These are phyloP conservation scores for Sebastes hubbsi DNA, from an alignment of 2,797 vertebrate genomes.

Conservation along the genomic window DNA sequence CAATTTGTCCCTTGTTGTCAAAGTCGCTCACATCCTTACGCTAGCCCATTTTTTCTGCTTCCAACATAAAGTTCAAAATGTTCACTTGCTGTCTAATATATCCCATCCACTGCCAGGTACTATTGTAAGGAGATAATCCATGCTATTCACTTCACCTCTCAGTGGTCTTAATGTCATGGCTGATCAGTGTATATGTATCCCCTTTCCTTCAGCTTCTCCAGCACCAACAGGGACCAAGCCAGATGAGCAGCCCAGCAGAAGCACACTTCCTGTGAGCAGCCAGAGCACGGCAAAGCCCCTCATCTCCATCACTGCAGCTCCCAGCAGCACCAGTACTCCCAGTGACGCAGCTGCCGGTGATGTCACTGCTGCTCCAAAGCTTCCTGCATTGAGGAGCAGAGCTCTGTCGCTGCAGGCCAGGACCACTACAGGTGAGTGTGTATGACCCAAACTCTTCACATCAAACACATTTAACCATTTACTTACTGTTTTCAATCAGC, in stretches of 20 bases:
- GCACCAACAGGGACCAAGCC: constrained; percentile 18
- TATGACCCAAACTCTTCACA: background rate
- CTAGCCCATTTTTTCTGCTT: no score
- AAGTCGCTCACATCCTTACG: no score
- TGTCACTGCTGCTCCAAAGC: constrained; percentile 15
- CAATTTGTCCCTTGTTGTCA: no score
- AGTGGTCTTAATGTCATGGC: no score
- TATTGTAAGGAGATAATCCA: no score
- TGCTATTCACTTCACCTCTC: no score
- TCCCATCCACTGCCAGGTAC: no score
- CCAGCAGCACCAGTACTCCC: constrained; percentile 4
- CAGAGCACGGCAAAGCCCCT: constrained; percentile 37
- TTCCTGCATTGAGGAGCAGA: constrained; percentile 47
- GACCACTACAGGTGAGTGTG: constrained; percentile 45
- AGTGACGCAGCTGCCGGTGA: background rate
- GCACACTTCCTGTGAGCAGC: constrained; percentile 26
- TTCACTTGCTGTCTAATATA: no score
- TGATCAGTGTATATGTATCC: background rate
- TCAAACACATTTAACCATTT: background rate
- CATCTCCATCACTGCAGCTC: background rate
- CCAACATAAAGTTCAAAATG: no score
- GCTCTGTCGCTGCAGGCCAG: constrained; percentile 63
- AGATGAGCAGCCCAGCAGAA: constrained; percentile 59
- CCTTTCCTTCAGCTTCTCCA: background rate
- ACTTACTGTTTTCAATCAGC: background rate